phyloP scores from a whole-genome alignment of 2,113 vertebrate genomes.

The Rutilus rutilus region DNA sequence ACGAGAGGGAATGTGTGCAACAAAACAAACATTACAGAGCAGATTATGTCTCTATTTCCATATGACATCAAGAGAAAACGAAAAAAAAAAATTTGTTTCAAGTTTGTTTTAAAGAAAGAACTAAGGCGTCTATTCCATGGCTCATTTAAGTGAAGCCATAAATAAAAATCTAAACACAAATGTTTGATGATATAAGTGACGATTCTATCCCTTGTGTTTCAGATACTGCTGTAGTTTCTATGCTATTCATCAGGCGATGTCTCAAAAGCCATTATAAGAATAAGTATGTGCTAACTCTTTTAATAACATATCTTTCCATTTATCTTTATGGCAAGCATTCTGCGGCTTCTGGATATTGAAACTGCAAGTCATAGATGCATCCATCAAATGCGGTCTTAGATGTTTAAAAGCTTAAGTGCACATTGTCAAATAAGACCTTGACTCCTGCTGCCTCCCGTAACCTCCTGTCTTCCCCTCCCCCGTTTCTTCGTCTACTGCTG shows the following conservation, averaged over 20 bases:
- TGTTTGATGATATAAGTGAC: neutral
- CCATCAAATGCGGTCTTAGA: conserved; percentile 37
- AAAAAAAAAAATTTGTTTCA: too few relatives aligned
- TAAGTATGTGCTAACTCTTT: conserved; percentile 8
- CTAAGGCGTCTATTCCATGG: neutral
- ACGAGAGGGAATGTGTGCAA: neutral
- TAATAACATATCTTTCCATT: neutral
- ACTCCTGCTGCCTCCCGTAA: conserved; percentile 50
- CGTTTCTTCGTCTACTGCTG: neutral
- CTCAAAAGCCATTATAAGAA: neutral
- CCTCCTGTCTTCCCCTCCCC: conserved; percentile 58
- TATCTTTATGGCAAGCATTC: neutral
- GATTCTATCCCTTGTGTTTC: neutral
- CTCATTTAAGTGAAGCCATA: neutral
- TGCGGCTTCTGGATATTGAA: conserved; percentile 14
- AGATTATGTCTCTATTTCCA: neutral
- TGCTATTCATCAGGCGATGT: neutral
- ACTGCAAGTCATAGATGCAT: neutral
- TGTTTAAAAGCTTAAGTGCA: conserved; percentile 40
- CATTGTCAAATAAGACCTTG: conserved; percentile 49
- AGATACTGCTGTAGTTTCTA: neutral
- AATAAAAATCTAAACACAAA: neutral
- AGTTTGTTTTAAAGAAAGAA: neutral
- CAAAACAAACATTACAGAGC: conserved; percentile 6
- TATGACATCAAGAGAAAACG: neutral